Evolutionary conservation across 2,797 vertebrate species (phyloP), one percentile per base, ranked within the genome.

Genomic region (Parambassis ranga): DNA sequence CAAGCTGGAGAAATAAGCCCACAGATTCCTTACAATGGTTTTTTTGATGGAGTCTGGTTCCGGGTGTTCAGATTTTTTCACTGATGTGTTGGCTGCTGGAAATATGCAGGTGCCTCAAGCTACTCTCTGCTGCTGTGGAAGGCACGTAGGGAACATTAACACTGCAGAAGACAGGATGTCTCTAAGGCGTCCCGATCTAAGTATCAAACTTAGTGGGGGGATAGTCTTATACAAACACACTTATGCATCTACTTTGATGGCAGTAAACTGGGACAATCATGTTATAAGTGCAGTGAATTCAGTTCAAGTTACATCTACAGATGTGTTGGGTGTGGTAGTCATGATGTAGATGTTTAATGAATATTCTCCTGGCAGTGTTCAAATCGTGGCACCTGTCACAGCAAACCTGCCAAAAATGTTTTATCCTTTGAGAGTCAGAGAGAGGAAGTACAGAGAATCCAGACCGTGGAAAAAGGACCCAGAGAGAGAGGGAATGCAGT

Each of bases 41-140:
- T 41, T 44, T 41, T 41, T 71, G 61, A 77, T 62, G 55, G 31
- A 56, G 52, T 64, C 56, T 55, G 14, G 23, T 55, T 65, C 28
- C 50, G 53, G 30, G 47, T 44, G 71, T 72, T 75, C 32, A 77
- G 20, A 67, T 69, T 37, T 42, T 62, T 72, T 59, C 60, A 57
- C 70, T 69, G 63, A 70, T 74, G 47, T 64, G 32, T 68, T 64
- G 50, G 44, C 58, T 75, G 49, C 39, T 55, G n/a, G 33, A 56
- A 73, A 69, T 41, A 43, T 60, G 7, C 76, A 67, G 71, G 53
- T 55, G 77, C 76, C 74, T 73, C 4, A 2, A 77, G 71, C 73
- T 20, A 55, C 44, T 47, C 36, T 27, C 30, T 36, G 39, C 64
- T 33, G 58, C 69, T 27, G 42, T 27, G 23, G 53, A 70, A 44